Conservation (phyloP, 2,113 vertebrate species). For the Erpornis zantholeuca region DNA sequence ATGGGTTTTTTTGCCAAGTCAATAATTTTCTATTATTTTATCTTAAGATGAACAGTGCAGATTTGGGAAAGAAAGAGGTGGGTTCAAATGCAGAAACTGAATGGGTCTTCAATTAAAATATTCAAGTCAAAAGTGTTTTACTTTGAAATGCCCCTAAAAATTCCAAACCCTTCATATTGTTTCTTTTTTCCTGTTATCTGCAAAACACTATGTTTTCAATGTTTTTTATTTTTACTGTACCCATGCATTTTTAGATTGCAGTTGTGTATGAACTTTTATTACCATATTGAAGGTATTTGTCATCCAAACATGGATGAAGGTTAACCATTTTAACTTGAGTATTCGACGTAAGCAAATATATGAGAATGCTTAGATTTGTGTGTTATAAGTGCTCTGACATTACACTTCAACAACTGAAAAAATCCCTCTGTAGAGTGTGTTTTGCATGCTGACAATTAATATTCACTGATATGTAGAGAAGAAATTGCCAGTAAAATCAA, state of each 20-base stretch:
- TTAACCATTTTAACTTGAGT: background rate
- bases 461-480: background rate
- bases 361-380: background rate
- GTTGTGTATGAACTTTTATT: background rate
- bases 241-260: background rate
- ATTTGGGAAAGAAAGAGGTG: background rate
- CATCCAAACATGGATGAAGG: background rate
- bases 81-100: background rate
- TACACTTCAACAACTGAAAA: background rate
- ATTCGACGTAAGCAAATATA: background rate
- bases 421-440: rapidly evolving
- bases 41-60: background rate
- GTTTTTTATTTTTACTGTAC: background rate
- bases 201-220: background rate
- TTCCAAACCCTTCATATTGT: background rate
- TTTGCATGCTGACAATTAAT: background rate
- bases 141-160: background rate
- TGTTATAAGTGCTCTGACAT: background rate
- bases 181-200: background rate
- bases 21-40: background rate
- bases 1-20: background rate
- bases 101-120: background rate
- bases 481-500: background rate
- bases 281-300: background rate
- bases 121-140: background rate